phyloP scores from a whole-genome alignment of 2,797 vertebrate species.

The Crax fasciolata region DNA sequence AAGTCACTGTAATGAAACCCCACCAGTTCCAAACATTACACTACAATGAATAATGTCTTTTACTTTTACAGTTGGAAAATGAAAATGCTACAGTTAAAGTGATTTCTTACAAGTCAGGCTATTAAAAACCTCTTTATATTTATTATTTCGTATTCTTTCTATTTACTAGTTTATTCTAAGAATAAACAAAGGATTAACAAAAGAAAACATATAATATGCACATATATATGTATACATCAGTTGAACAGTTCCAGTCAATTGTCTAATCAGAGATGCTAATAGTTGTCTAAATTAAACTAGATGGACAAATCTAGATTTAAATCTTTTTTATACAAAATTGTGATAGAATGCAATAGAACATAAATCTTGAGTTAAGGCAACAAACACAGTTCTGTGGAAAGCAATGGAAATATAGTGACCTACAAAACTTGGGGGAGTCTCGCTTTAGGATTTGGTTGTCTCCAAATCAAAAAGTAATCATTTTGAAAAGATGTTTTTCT shows the following conservation, averaged over 20 bases:
- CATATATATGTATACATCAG: not conserved
- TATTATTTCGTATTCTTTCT: not conserved
- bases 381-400: not conserved
- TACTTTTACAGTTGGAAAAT: not conserved
- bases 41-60: not conserved
- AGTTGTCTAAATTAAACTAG: not conserved
- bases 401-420: not conserved
- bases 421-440: not conserved
- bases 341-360: not conserved
- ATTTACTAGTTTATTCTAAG: not conserved
- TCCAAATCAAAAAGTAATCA: not conserved
- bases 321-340: fast-evolving
- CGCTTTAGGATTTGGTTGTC: not conserved
- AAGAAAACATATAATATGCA: not conserved
- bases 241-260: not conserved
- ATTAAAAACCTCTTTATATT: not conserved
- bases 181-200: not conserved
- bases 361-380: not conserved
- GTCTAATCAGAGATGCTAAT: not conserved
- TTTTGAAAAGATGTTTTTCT: not conserved
- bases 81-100: not conserved
- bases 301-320: not conserved
- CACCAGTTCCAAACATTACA: not conserved
- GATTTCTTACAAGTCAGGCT: not conserved
- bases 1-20: not conserved